Percentiles rank a stretch among this genome's conserved stretches.
Evolutionary conservation across 64 coral and sea anemone species (phyloP).

Genomic region (Platygyra sinensis): DNA sequence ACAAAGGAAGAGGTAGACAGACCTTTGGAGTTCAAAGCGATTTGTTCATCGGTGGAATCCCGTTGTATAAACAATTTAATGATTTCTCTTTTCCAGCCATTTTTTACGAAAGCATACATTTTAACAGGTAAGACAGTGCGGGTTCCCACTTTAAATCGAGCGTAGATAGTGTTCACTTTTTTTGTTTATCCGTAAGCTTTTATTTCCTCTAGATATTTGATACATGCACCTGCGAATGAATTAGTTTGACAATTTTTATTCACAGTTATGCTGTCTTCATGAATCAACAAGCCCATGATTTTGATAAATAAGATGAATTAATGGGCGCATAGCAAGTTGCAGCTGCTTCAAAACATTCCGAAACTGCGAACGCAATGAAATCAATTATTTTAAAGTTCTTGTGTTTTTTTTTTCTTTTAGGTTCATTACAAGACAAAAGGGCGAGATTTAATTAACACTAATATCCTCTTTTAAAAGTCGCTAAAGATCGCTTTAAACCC

Average conservation of each 20-base stretch:
- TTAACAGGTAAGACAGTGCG: constrained; percentile 46
- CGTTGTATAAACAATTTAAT: constrained; percentile 31
- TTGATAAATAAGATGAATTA: not conserved
- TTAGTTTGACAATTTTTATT: not conserved
- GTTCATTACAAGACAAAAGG: not conserved
- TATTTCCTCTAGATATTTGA: not conserved
- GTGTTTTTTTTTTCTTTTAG: not conserved
- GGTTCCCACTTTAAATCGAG: not conserved
- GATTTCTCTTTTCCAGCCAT: constrained; percentile 60
- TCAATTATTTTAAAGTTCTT: not conserved
- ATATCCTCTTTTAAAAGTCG: not conserved
- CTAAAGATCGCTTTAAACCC: not conserved
- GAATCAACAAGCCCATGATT: not conserved
- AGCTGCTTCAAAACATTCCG: not conserved
- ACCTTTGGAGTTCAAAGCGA: constrained; percentile 35
- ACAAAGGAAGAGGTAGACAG: not conserved
- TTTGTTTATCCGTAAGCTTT: not conserved
- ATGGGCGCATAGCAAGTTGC: not conserved
- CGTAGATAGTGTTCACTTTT: not conserved
- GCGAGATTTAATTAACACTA: not conserved
- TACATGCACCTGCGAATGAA: not conserved
- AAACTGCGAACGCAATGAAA: constrained; percentile 4
- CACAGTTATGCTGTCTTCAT: not conserved
- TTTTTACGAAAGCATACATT: constrained; percentile 39
- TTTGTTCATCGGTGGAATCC: constrained; percentile 50